Percentiles rank a stretch among this genome's conserved stretches.
Evolutionary conservation across 2,888 invertebrate species (phyloP).

Genomic region (Lasioglossum leucozonium): DNA sequence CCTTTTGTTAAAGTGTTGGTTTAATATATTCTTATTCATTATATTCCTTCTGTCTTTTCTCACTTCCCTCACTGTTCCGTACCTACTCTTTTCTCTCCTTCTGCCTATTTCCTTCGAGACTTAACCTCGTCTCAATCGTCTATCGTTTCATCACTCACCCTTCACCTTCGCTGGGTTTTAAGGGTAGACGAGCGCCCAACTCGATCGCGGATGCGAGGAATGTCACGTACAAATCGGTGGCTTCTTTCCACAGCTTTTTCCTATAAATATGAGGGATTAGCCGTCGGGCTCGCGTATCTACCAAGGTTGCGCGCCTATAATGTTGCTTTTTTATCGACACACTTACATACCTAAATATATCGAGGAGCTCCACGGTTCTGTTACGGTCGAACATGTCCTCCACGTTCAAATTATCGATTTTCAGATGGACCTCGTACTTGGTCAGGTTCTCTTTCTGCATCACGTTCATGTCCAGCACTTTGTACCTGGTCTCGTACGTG

Average conservation of each 20-base stretch:
- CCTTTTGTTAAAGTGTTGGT: too few species aligned
- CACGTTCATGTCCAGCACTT: constrained; percentile 88
- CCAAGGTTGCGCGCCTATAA: constrained; percentile 9
- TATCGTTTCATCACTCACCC: too few species aligned
- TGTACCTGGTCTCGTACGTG: constrained; percentile 90
- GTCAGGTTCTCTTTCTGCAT: constrained; percentile 89
- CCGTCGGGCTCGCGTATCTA: neutral
- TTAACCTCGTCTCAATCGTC: too few species aligned
- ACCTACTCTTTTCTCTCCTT: too few species aligned
- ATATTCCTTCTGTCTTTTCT: too few species aligned
- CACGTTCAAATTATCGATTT: constrained; percentile 95
- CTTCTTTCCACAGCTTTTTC: constrained; percentile 91
- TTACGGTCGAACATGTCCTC: constrained; percentile 92
- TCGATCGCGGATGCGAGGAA: constrained; percentile 94
- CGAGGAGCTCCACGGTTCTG: constrained; percentile 90
- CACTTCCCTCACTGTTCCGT: too few species aligned
- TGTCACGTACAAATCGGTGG: constrained; percentile 90
- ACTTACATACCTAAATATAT: constrained; percentile 88
- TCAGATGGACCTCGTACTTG: constrained; percentile 92
- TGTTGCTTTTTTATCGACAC: constrained; percentile 37
- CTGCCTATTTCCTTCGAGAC: too few species aligned
- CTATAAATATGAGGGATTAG: constrained; percentile 75
- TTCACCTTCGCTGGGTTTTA: constrained; percentile 93
- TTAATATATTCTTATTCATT: too few species aligned
- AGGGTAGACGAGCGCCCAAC: constrained; percentile 92